phyloP scores from a whole-genome alignment of 2,797 vertebrate genomes.

The Sebastes cheni region DNA sequence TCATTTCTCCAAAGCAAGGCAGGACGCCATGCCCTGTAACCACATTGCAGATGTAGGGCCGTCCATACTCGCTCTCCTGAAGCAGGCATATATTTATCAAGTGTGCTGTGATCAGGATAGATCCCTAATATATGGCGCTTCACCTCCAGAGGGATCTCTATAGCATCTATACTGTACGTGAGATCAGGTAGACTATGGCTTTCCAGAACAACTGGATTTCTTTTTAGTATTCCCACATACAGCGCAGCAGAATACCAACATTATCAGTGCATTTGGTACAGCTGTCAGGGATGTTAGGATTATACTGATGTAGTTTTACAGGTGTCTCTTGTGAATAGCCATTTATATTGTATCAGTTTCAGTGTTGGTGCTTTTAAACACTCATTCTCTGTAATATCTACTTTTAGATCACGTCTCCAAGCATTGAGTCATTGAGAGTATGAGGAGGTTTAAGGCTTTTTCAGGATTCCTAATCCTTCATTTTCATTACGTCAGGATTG shows the following conservation, averaged over 20 bases:
- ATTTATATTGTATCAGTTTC: neutral
- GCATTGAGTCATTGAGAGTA: neutral
- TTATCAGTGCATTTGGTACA: fast-evolving
- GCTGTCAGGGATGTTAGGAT: neutral
- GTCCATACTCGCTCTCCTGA: neutral
- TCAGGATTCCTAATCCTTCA: conserved; percentile 39
- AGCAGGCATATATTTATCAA: neutral
- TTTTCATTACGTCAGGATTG: conserved; percentile 14
- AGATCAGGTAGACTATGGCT: too few relatives aligned
- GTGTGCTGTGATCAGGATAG: neutral
- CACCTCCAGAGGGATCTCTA: neutral
- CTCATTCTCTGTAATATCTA: neutral
- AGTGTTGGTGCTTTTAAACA: neutral
- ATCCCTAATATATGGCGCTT: neutral
- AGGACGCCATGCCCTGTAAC: neutral
- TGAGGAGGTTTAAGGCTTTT: conserved; percentile 18
- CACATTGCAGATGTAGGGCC: neutral
- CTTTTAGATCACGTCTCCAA: neutral
- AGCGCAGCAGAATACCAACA: neutral
- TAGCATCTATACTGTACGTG: too few relatives aligned
- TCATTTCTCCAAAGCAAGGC: neutral
- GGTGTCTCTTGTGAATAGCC: neutral
- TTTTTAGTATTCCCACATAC: neutral
- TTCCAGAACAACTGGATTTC: too few relatives aligned
- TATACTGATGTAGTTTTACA: neutral